Evolutionary conservation across 2,888 invertebrate genomes (phyloP).

Genomic region (Drosophila fungiperda): DNA sequence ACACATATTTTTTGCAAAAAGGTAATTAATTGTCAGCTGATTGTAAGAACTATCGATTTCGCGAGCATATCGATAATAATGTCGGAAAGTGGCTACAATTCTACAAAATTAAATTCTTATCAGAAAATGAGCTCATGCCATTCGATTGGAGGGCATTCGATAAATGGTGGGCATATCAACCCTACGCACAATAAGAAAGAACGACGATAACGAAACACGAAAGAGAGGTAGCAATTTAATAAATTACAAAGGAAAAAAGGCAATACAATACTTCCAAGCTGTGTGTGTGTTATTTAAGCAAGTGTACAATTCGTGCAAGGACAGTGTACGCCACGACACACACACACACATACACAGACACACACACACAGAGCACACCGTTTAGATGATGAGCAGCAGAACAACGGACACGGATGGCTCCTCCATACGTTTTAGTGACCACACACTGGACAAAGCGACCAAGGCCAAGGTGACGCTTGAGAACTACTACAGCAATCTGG

Average conservation of each 20-base stretch:
- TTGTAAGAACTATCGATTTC: slow-evolving; percentile 17
- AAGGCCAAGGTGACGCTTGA: slow-evolving; percentile 99
- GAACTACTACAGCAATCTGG: slow-evolving; percentile 99
- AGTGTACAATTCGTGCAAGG: slow-evolving; percentile 64
- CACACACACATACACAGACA: slow-evolving; percentile 39
- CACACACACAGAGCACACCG: slow-evolving; percentile 46
- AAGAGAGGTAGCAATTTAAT: slow-evolving; percentile 70
- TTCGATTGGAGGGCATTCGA: slow-evolving; percentile 45
- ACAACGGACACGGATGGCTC: slow-evolving; percentile 81
- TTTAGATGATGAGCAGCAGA: slow-evolving; percentile 80
- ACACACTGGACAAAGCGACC: slow-evolving; percentile 99
- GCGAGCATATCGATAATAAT: slow-evolving; percentile 21
- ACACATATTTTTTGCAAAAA: slow-evolving; percentile 51
- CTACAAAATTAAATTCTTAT: slow-evolving; percentile 27
- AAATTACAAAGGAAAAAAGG: slow-evolving; percentile 66
- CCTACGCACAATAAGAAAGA: slow-evolving; percentile 59
- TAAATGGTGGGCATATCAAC: slow-evolving; percentile 42
- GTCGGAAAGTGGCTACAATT: slow-evolving; percentile 3
- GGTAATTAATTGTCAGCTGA: slow-evolving; percentile 48
- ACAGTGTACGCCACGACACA: slow-evolving; percentile 44
- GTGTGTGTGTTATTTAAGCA: slow-evolving; percentile 63
- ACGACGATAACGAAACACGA: slow-evolving; percentile 64
- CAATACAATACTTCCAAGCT: slow-evolving; percentile 52
- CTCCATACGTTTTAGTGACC: slow-evolving; percentile 96
- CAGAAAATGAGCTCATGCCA: slow-evolving; percentile 46